Conservation (phyloP, 2,113 vertebrate species). For the Oreamnos americanus region DNA sequence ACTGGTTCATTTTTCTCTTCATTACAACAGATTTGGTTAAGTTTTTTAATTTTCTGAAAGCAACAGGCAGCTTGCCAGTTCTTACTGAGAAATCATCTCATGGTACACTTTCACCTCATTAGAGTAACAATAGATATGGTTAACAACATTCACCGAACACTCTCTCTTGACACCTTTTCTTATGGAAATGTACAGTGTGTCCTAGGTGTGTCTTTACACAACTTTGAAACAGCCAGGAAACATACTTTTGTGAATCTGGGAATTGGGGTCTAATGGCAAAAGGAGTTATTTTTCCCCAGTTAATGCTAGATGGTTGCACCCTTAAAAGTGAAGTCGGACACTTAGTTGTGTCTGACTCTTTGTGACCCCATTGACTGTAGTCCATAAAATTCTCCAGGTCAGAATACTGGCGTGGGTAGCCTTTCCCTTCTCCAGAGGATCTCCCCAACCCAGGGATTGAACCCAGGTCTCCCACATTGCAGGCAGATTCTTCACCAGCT, state of each 20-base stretch:
- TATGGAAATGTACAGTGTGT: not conserved
- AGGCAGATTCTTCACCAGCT: too few relatives aligned
- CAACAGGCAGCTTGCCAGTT: not conserved
- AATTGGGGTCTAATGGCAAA: not conserved
- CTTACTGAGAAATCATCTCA: not conserved
- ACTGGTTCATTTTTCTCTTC: not conserved
- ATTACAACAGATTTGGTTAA: not conserved
- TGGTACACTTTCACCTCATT: not conserved
- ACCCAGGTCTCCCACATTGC: not conserved
- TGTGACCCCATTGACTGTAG: not conserved
- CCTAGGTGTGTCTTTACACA: not conserved
- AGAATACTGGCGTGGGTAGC: not conserved
- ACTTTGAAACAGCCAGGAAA: not conserved
- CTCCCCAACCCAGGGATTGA: not conserved
- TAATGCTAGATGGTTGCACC: not conserved
- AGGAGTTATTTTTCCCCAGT: not conserved
- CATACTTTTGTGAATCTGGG: not conserved
- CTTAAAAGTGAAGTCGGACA: not conserved
- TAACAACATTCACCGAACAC: not conserved
- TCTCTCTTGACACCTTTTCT: not conserved
- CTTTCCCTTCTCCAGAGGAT: not conserved
- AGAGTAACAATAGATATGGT: not conserved
- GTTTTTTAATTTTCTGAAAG: not conserved
- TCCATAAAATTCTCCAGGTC: not conserved
- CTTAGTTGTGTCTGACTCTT: not conserved